Evolutionary conservation across 2,113 vertebrate species (phyloP).

Genomic region (Ondatra zibethicus): DNA sequence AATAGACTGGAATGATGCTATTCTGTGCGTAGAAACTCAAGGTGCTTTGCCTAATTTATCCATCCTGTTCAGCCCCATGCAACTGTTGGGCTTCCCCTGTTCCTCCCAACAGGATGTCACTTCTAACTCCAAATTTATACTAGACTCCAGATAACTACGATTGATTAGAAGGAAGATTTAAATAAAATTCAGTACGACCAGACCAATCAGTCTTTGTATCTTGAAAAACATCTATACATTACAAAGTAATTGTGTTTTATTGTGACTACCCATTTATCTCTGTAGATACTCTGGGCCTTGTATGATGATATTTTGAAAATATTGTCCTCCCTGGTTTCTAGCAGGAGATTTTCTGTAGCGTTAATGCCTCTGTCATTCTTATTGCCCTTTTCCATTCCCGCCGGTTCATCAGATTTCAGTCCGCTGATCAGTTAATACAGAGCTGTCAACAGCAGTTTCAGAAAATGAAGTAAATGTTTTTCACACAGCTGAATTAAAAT

Average conservation of each 20-base stretch:
- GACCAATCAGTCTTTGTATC: conserved; percentile 10
- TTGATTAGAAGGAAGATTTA: conserved; percentile 49
- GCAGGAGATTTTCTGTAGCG: conserved; percentile 24
- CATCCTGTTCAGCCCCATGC: background rate
- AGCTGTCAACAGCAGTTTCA: background rate
- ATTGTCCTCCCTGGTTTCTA: conserved; percentile 44
- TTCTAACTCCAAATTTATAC: conserved; percentile 7
- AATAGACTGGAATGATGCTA: background rate
- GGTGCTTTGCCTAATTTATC: background rate
- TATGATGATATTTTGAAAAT: conserved; percentile 48
- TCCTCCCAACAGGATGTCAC: background rate
- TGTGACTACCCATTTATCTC: conserved; percentile 33
- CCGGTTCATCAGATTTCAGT: background rate
- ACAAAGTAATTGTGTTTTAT: conserved; percentile 64
- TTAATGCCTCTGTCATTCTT: conserved; percentile 35
- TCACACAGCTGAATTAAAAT: conserved; percentile 1
- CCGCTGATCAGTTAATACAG: background rate
- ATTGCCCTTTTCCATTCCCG: background rate
- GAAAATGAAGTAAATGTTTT: background rate
- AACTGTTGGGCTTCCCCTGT: background rate
- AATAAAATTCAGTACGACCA: background rate
- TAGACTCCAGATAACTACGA: background rate
- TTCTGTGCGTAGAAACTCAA: background rate
- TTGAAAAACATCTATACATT: conserved; percentile 48
- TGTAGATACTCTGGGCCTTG: conserved; percentile 15